A percentile compares a stretch with the other conserved stretches of the same genome.
Conservation (phyloP, 2,113 vertebrate genomes). For the Chiloscyllium plagiosum region DNA sequence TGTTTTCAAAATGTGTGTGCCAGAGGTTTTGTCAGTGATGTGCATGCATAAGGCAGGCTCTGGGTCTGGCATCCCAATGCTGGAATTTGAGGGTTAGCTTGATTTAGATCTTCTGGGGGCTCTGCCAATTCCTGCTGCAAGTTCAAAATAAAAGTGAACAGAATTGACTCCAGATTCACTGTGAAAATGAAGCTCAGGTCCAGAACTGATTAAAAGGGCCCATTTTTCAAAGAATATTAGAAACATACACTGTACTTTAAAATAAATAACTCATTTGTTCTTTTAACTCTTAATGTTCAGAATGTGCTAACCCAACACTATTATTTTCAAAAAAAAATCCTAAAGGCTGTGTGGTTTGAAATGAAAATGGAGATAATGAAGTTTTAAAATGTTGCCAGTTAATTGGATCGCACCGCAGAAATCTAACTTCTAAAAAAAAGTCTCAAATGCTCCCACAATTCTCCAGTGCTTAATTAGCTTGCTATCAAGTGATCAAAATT, state of each 20-base stretch:
- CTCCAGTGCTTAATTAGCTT: not conserved
- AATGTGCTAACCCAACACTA: not conserved
- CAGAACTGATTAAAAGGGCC: not conserved
- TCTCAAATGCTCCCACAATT: not conserved
- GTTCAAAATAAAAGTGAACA: not conserved
- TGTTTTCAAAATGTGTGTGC: not conserved
- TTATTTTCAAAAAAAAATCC: not conserved
- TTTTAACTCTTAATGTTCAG: not conserved
- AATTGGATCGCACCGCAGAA: not conserved
- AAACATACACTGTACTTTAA: not conserved
- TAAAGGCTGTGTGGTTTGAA: not conserved
- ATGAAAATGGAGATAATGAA: not conserved
- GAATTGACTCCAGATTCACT: conserved; percentile 18
- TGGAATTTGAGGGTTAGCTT: not conserved
- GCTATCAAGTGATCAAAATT: not conserved
- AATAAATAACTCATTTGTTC: not conserved
- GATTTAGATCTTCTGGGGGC: conserved; percentile 30
- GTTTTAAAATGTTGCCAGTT: not conserved
- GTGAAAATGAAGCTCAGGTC: conserved; percentile 1
- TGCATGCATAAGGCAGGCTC: not conserved
- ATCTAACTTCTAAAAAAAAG: not conserved
- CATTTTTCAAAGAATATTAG: not conserved
- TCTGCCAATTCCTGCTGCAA: conserved; percentile 19
- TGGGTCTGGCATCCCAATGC: not conserved
- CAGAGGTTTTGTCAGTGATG: not conserved